Base-by-base conservation (phyloP, 2,888 invertebrate genomes). In the Pimpla rufipes region DNA sequence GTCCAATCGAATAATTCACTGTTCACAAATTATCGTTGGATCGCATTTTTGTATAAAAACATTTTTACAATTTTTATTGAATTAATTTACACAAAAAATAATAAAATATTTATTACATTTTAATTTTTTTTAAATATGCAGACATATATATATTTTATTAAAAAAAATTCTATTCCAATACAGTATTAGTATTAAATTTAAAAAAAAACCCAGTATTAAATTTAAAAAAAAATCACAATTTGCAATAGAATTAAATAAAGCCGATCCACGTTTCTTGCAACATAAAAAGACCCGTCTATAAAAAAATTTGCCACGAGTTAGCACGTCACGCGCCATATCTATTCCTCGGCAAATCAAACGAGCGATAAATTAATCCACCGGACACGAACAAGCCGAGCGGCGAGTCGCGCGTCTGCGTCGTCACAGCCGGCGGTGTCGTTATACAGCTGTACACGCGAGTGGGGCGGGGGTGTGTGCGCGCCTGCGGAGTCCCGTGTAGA, bases 361-460 rank as follows among this genome's bases (percentile, higher is more conserved):
- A 79, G 81, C 84, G 85, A 85, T 87, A 88, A 89, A 89, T 90
- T 88, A 89, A 90, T 89, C 85, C 87, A 83, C 42, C 23, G 81
- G 75, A 81, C 80, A 82, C 73, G 67, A 77, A 62, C 73, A 75
- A 50, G 57, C 68, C 40, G 18, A 29, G 18, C 66, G 47, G 74
- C 55, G 84, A 77, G 59, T 70, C 29, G 59, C 16, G 74, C 66
- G 64, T 77, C 79, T 64, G 76, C 75, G 74, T 70, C 50, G 71
- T 59, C 59, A 5, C 29, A 66, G 62, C 52, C 37, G 74, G 29
- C 40, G 74, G n/a, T 81, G 86, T 86, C 87, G 86, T 86, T 86
- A 87, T 87, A 88, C 21, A 59, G 35, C 35, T 45, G 11, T 37
- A 40, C n/a, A 42, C 62, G n/a, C 42, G 86, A 83, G 82, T 85